phyloP scores from a whole-genome alignment of 2,888 invertebrate genomes.

The Chelonus formosanus region DNA sequence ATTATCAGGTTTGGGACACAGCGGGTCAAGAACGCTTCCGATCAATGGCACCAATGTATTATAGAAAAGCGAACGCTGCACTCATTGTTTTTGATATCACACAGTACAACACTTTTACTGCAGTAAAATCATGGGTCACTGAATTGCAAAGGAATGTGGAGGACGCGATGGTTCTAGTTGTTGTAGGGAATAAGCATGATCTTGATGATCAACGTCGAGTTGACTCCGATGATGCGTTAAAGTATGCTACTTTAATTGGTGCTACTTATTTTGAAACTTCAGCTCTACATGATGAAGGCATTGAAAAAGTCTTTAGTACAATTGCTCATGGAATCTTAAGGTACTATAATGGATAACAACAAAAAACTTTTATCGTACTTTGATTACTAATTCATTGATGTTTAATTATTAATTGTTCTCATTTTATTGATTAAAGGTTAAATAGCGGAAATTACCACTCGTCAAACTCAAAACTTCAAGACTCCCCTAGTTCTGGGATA shows the following conservation, averaged over 20 bases:
- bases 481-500: conserved; percentile 67
- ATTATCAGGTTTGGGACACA: conserved; percentile 83
- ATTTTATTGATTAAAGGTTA: conserved; percentile 30
- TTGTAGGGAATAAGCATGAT: conserved; percentile 90
- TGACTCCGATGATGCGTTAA: conserved; percentile 73
- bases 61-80: conserved; percentile 90
- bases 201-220: conserved; percentile 73
- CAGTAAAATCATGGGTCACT: conserved; percentile 87
- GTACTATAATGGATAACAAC: conserved; percentile 65
- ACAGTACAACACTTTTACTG: conserved; percentile 76
- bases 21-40: conserved; percentile 89
- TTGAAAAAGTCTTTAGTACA: conserved; percentile 77
- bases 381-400: not conserved
- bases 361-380: not conserved
- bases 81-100: conserved; percentile 88
- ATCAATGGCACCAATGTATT: conserved; percentile 95
- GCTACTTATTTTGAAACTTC: conserved; percentile 87
- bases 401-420: not conserved
- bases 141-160: conserved; percentile 82
- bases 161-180: conserved; percentile 78
- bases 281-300: conserved; percentile 79
- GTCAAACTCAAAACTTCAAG: conserved; percentile 69
- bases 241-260: conserved; percentile 83
- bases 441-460: conserved; percentile 43
- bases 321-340: conserved; percentile 73